phyloP scores from a whole-genome alignment of 2,797 vertebrate species.

The Lepus townsendii region DNA sequence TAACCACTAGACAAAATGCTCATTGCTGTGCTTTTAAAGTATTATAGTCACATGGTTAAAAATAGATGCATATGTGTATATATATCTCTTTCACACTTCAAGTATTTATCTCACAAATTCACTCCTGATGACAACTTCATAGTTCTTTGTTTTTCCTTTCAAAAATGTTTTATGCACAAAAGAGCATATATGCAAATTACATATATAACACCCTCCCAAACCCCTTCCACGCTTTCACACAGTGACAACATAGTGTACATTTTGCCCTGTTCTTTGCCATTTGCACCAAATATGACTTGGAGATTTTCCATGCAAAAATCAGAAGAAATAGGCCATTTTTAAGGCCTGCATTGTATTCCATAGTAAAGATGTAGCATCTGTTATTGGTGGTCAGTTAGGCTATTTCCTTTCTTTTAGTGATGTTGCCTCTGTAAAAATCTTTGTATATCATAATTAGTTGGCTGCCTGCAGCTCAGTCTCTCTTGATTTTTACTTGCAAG shows the following conservation, averaged over 20 bases:
- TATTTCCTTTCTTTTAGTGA: conserved; percentile 28
- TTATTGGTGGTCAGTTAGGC: not conserved
- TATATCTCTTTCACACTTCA: not conserved
- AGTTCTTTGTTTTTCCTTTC: conserved; percentile 22
- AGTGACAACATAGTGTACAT: not conserved
- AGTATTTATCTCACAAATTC: not conserved
- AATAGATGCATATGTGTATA: not conserved
- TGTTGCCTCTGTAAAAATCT: not conserved
- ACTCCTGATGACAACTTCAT: not conserved
- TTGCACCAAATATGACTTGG: not conserved
- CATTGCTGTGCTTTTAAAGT: not conserved
- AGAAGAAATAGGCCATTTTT: not conserved
- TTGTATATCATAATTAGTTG: not conserved
- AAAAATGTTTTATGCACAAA: conserved; percentile 16
- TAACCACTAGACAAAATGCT: not conserved
- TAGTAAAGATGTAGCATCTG: not conserved
- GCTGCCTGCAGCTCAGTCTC: not conserved
- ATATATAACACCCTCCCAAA: not conserved
- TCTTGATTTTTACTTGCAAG: conserved; percentile 27
- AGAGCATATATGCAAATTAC: not conserved
- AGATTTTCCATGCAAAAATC: not conserved
- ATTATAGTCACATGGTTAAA: not conserved
- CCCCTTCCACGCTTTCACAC: not conserved
- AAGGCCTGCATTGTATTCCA: not conserved
- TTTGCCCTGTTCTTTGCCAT: not conserved